Base-by-base conservation (phyloP, 2,888 invertebrate genomes). In the Uropetala carovei region DNA sequence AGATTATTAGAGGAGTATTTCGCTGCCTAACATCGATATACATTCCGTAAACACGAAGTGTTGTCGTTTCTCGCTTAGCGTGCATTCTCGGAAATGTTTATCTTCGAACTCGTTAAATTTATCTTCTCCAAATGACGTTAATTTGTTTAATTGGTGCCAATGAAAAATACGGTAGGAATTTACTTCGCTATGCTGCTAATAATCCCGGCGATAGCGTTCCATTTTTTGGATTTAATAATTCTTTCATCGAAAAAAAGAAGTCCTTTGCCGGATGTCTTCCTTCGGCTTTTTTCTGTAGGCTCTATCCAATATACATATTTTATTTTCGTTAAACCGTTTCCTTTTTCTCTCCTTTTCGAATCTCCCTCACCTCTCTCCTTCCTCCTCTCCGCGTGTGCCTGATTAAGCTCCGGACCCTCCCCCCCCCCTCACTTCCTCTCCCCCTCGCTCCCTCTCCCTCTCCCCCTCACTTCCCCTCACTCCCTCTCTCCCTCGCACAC, bases 351-450 rank as follows among this genome's bases (percentile, higher is more conserved):
- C 68, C 60, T 89, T 89, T 68, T 43, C 18, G 18, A 57, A 56
- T 85, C 84, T 58, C 56, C 18, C 56, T 57, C 16, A 16, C 57
- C 57, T 58, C 57, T 22, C 56, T 57, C 22, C 60, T 18, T 59
- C 60, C 43, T 43, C 59, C 13, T 27, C 58, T 30, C 30, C 59
- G 14, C 59, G 30, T 30, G 11, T 30, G 30, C 64, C 89, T 89
- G 89, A 89, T 89, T 89, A 89, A 89, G 89, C 60, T 60, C n/a
- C n/a, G n/a, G n/a, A n/a, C n/a, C n/a, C 43, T 43, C 43, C 43
- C 43, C 43, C 43, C 83, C 43, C 43, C 18, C 18, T 83, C 56
- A 18, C 83, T 13, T 89, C 64, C 43, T 89, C 57, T 18, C 64
- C 59, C 64, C 64, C 43, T 43, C 16, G 16, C 22, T 22, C 57